phyloP scores from a whole-genome alignment of 2,888 invertebrate genomes.

The Nymphalis c-album region DNA sequence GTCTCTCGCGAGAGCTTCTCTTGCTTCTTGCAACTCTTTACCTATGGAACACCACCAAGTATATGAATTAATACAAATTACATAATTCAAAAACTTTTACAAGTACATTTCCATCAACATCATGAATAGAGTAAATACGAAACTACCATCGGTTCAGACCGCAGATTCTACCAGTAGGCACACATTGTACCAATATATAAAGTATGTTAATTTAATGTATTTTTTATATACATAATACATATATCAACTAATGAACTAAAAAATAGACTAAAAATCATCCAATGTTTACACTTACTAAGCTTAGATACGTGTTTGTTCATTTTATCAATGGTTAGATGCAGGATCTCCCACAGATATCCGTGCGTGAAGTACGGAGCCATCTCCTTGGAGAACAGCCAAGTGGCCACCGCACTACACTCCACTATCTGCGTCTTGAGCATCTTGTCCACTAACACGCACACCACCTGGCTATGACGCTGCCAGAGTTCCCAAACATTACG shows the following conservation, averaged over 20 bases:
- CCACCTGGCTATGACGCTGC: constrained; percentile 98
- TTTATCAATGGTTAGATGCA: constrained; percentile 97
- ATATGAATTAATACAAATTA: background rate
- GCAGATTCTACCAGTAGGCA: background rate
- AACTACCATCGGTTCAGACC: no score
- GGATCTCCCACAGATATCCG: constrained; percentile 97
- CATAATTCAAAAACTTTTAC: background rate
- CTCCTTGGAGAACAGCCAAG: constrained; percentile 98
- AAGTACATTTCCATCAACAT: no score
- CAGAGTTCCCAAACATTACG: constrained; percentile 97
- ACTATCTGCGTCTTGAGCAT: constrained; percentile 98
- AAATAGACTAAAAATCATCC: no score
- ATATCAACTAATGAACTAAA: no score
- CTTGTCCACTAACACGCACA: constrained; percentile 97
- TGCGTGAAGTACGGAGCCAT: constrained; percentile 96
- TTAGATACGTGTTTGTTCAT: constrained; percentile 97
- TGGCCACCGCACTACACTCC: constrained; percentile 97
- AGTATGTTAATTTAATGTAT: no score
- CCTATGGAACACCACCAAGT: constrained; percentile 57
- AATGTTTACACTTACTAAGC: constrained; percentile 76
- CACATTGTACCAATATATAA: no score
- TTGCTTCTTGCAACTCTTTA: constrained; percentile 90
- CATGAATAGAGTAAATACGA: no score
- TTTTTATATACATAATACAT: no score
- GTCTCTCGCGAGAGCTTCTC: constrained; percentile 92